Evolutionary conservation across 2,888 invertebrate species (phyloP), one percentile per base, ranked within the genome.

Genomic region (Ophioninae sp.): DNA sequence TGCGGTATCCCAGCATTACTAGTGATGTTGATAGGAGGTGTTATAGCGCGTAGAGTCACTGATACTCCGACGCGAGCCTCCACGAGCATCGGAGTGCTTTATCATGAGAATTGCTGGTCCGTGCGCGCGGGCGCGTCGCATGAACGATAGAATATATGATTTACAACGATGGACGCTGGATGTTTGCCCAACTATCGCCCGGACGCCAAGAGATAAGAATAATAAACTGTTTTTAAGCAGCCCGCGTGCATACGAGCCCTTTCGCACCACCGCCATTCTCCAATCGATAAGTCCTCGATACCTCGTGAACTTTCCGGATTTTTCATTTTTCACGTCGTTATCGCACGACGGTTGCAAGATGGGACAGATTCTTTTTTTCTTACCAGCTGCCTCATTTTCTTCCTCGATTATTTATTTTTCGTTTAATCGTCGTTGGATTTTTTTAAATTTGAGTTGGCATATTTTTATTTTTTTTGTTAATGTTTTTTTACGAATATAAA

Each of bases 161-260:
- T 84, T 84, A 84, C 81, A 81, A 61, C 81, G 69, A 72, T 78
- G 81, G 67, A 81, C 56, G 65, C 71, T 84, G 83, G 83, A 78
- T 78, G 78, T 78, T 81, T 81, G 83, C 81, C 81, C 83, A 79
- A 84, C 78, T 84, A 84, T 84, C 83, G 83, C 63, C 30, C 30
- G 77, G 59, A 65, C 79, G 23, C 58, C 22, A 1, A 41, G 39
- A 56, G 83, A 81, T 81, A 84, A 81, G 83, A 84, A 72, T 81
- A 84, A 84, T 78, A 75, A 78, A 82, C 73, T 71, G 74, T 84
- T 81, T 81, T 84, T 67, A 74, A 77, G 44, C 78, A 39, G 51
- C 30, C 58, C n/a, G 41, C 63, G 44, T 23, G 20, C 20, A 3
- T 64, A 20, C 37, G 58, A 71, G 20, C 30, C 20, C n/a, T 56